Base-by-base conservation (phyloP, 2,797 vertebrate genomes). In the Eleutherodactylus coqui region DNA sequence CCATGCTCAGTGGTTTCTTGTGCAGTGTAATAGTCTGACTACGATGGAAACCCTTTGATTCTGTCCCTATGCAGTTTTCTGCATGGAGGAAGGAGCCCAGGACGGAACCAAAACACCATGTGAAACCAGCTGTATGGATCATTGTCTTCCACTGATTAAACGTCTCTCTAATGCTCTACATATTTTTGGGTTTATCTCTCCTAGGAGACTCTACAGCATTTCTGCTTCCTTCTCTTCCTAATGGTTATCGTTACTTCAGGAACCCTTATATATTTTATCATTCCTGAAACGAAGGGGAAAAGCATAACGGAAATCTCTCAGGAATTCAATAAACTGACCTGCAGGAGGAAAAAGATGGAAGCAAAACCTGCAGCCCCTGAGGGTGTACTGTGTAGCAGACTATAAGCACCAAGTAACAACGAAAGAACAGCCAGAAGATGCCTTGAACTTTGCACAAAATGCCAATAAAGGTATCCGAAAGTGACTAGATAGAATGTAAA, bases 151-250 rank as follows among this genome's bases (percentile, higher is more conserved):
- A 19, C 14, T 64, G 55, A 64, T 16, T 32, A 67, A 73, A 72
- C 69, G n/a, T 43, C 38, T 70, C 7, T 70, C 21, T 43, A 72
- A 41, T 0, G 7, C 9, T 43, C 36, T 41, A 2, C 38, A 41
- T 72, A 72, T 72, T 45, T 73, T 27, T 60, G 58, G 17, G 27
- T 69, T 80, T 70, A 51, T 86, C 5, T 82, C 75, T 83, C 86
- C 9, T 92, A 97, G 97, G 92, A 94, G 32, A 86, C 94, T 75
- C 89, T 97, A 49, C 86, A 91, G 7, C 92, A 93, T 85, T 96
- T 94, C 82, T 96, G 95, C 90, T 93, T 94, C 89, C 90, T 93
- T 64, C 83, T 93, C 82, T 93, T 93, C 72, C 81, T 92, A 76
- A 81, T 5, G 0, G 85, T 92, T 76, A 90, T 92, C 75, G 0